These are phyloP conservation scores for Pardalotus punctatus DNA, from an alignment of 2,113 vertebrate species.

Conservation along the genomic window DNA sequence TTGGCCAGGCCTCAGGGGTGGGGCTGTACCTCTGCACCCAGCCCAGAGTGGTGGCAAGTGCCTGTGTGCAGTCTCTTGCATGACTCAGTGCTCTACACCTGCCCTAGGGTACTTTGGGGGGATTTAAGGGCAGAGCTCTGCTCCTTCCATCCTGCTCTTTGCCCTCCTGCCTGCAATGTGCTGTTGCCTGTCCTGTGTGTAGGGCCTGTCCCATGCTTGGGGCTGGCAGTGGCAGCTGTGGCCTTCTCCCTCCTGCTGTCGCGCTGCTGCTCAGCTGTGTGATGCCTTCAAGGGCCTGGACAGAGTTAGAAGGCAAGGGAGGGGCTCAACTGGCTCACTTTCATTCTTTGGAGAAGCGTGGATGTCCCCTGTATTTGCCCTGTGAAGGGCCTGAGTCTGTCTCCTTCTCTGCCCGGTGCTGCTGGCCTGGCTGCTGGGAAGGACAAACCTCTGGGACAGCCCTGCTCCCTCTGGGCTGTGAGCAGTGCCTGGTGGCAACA, in stretches of 20 bases:
- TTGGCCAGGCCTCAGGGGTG: background rate
- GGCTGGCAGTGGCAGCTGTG: background rate
- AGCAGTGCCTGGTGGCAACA: fast-evolving
- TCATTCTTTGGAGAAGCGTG: background rate
- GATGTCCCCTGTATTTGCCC: background rate
- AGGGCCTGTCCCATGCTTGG: background rate
- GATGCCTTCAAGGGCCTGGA: background rate
- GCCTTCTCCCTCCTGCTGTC: background rate
- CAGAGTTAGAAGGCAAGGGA: fast-evolving
- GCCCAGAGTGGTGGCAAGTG: fast-evolving
- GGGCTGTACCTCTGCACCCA: background rate
- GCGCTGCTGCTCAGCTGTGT: background rate
- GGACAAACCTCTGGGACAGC: background rate
- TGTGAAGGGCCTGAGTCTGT: background rate
- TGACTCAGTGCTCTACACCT: background rate
- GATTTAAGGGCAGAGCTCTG: background rate
- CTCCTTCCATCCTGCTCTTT: background rate
- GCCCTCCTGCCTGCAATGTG: background rate
- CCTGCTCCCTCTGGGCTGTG: fast-evolving
- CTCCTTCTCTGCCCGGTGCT: background rate
- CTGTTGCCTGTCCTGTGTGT: background rate
- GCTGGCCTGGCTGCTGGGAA: background rate
- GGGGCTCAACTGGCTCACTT: background rate
- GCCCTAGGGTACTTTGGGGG: background rate
- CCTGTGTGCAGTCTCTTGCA: fast-evolving